A percentile compares a stretch with the other conserved stretches of the same genome.
Conservation (phyloP, 2,113 vertebrate genomes). For the Neodontobutis hainanensis region DNA sequence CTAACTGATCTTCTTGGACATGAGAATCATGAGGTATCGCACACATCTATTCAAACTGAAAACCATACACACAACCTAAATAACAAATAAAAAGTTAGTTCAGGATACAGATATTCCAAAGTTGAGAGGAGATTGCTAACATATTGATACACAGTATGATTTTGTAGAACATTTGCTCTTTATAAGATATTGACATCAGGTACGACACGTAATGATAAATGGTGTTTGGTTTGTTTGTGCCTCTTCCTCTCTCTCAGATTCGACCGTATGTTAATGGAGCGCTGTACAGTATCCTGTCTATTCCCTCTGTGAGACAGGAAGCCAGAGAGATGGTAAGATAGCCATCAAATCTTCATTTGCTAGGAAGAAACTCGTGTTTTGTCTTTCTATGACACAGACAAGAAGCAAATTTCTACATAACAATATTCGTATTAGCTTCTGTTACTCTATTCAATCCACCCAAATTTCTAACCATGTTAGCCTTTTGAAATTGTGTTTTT, state of each 20-base stretch:
- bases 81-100: not conserved
- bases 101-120: not conserved
- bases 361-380: slow-evolving; percentile 29
- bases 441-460: not conserved
- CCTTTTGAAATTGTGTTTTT: not conserved
- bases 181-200: not conserved
- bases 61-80: not conserved
- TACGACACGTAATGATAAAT: slow-evolving; percentile 2
- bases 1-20: slow-evolving; percentile 93
- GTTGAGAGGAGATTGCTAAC: too few species aligned
- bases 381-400: too few species aligned
- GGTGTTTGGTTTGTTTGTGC: slow-evolving; percentile 6
- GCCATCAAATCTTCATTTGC: slow-evolving; percentile 36
- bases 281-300: slow-evolving; percentile 90
- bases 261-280: slow-evolving; percentile 93
- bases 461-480: not conserved
- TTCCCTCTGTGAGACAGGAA: slow-evolving; percentile 88
- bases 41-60: slow-evolving; percentile 16
- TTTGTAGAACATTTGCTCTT: not conserved
- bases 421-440: not conserved
- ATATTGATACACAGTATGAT: not conserved
- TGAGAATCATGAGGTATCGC: slow-evolving; percentile 91
- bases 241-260: slow-evolving; percentile 77
- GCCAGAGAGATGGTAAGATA: slow-evolving; percentile 93
- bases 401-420: not conserved